A percentile compares a stretch with the other conserved stretches of the same genome.
Conservation (phyloP, 2,888 invertebrate species). For the Autographa gamma region DNA sequence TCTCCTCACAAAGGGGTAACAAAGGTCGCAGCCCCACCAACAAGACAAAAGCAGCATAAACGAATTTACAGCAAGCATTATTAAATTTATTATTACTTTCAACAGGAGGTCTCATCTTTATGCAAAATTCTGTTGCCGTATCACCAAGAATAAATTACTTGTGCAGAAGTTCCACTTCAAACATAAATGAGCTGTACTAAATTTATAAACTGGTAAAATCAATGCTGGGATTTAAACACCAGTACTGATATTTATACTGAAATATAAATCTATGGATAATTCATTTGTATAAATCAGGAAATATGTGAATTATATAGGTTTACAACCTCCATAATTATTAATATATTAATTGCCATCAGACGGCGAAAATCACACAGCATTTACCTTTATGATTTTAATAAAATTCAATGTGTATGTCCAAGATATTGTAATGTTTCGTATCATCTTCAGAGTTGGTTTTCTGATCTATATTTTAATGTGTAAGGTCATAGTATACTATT, state of each 20-base stretch:
- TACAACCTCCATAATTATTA: too few species aligned
- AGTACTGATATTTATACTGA: too few species aligned
- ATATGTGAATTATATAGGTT: too few species aligned
- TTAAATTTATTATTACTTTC: constrained; percentile 56
- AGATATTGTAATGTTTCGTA: neutral
- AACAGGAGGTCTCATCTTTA: constrained; percentile 53
- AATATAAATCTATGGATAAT: too few species aligned
- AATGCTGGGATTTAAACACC: too few species aligned
- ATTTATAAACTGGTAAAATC: too few species aligned
- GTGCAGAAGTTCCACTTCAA: neutral
- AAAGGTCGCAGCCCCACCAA: constrained; percentile 23
- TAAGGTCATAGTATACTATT: constrained; percentile 53
- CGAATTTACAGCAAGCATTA: constrained; percentile 54
- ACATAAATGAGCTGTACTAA: too few species aligned
- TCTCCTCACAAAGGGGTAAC: constrained; percentile 15
- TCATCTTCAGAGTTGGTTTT: neutral
- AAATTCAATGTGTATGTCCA: too few species aligned
- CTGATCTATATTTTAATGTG: neutral
- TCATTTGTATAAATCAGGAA: too few species aligned
- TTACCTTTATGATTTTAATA: neutral
- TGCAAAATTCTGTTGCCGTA: constrained; percentile 53
- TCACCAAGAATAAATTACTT: constrained; percentile 25
- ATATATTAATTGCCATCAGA: too few species aligned
- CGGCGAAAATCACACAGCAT: too few species aligned
- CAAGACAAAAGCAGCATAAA: constrained; percentile 46